Base-by-base conservation (phyloP, 1,140 invertebrate species). In the Drosophila arizonae region DNA sequence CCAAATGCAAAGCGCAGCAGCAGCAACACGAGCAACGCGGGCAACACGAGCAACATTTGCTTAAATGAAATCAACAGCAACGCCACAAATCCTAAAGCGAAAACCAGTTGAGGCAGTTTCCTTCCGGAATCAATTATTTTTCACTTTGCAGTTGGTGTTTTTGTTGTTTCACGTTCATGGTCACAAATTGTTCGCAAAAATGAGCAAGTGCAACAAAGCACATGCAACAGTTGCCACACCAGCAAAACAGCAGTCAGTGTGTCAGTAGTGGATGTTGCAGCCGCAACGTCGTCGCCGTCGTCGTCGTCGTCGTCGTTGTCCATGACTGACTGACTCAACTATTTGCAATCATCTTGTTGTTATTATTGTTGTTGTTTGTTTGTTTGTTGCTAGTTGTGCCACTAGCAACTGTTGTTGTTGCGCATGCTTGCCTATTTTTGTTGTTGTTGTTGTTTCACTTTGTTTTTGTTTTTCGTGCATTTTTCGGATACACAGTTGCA, bases 71-170 rank as follows among this genome's bases (percentile, higher is more conserved):
- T 63, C 39, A 71, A 61, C 65, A 64, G 41, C 30, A 48, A 24
- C 36, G 6, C 46, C 43, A 58, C 11, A 51, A 60, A 69, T 61
- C n/a, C 36, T 33, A 68, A 69, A 57, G 30, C 50, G 36, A 52
- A 66, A 86, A 86, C 82, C 82, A 87, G 82, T 86, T 87, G 69
- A 77, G 72, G 76, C 82, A 86, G 82, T 86, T 86, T 86, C 82
- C 82, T 86, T 86, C 82, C 82, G 84, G 82, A 86, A 86, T 86
- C 82, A 82, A 86, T 86, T 86, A 87, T 81, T 81, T 87, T 86
- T 86, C 81, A 81, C 81, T 86, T 82, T 79, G 82, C 67, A 64
- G 72, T 70, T 70, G 64, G 66, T 73, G n/a, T 46, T 46, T 6
- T 46, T 21, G 68, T 54, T 60, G 48, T 81, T 86, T 86, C 81